A percentile compares a stretch with the other conserved stretches of the same genome.
Evolutionary conservation across 2,888 invertebrate species (phyloP).

Genomic region (Tenthredo amoena): DNA sequence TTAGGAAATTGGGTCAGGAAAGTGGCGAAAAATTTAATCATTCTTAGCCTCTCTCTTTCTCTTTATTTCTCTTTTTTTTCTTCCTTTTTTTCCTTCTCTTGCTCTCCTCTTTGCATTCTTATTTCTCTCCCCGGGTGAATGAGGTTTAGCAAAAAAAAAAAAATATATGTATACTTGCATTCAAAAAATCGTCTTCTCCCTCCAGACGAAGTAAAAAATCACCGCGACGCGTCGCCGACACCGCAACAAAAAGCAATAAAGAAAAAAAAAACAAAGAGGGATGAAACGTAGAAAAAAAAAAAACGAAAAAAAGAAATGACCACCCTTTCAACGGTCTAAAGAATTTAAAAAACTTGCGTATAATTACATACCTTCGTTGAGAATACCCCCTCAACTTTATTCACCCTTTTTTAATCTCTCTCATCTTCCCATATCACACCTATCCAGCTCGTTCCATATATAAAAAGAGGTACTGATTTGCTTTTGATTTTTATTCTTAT

Average conservation of each 20-base stretch:
- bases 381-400: conserved; percentile 1
- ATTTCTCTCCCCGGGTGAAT: not conserved
- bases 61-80: not conserved
- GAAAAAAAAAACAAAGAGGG: not conserved
- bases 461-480: not conserved
- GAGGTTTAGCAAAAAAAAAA: not conserved
- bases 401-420: conserved; percentile 23
- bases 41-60: conserved; percentile 16
- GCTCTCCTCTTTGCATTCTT: not conserved
- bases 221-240: not conserved
- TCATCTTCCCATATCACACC: not conserved
- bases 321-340: not conserved
- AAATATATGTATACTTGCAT: not conserved
- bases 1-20: conserved; percentile 43
- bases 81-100: not conserved
- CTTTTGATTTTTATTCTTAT: not conserved
- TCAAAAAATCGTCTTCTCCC: conserved; percentile 15
- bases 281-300: not conserved
- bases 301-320: not conserved
- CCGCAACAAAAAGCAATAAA: not conserved
- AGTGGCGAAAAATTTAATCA: conserved; percentile 51
- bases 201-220: conserved; percentile 9
- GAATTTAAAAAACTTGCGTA: conserved; percentile 7
- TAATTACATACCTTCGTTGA: not conserved
- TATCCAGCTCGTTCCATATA: not conserved